A percentile compares a stretch with the other conserved stretches of the same genome.
These are phyloP conservation scores for Xenops minutus DNA, from an alignment of 2,797 vertebrate species.

Conservation along the genomic window DNA sequence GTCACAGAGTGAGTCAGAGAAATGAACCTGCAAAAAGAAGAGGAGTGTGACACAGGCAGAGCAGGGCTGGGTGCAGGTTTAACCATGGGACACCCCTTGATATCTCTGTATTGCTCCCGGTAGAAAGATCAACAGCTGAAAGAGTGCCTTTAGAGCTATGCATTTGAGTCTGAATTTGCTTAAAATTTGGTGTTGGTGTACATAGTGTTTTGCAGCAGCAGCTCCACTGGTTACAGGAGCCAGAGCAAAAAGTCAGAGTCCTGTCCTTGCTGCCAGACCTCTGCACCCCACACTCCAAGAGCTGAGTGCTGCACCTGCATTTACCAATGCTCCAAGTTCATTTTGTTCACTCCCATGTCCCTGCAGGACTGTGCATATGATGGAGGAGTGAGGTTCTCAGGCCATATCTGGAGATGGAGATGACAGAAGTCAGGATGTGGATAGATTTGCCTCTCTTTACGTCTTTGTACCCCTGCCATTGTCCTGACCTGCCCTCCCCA, in stretches of 20 bases:
- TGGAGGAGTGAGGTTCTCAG: not conserved
- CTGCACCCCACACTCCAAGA: not conserved
- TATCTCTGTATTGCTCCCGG: not conserved
- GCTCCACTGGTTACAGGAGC: not conserved
- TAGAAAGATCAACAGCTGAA: not conserved
- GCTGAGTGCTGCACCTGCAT: not conserved
- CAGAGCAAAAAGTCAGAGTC: not conserved
- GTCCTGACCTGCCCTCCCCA: not conserved
- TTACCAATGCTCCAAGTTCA: rapidly evolving
- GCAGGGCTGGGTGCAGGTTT: not conserved
- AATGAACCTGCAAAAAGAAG: not conserved
- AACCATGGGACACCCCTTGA: not conserved
- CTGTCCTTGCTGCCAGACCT: not conserved
- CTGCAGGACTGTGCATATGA: rapidly evolving
- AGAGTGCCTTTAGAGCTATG: not conserved
- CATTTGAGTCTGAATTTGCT: not conserved
- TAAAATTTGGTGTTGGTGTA: not conserved
- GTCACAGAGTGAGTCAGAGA: rapidly evolving
- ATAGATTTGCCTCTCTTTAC: not conserved
- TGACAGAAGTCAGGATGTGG: not conserved
- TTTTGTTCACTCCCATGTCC: not conserved
- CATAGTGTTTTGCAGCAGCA: not conserved
- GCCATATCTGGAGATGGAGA: not conserved
- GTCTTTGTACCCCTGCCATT: rapidly evolving
- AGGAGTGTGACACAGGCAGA: not conserved